These are phyloP conservation scores for Clistopyga incitator DNA, from an alignment of 2,888 invertebrate species.

Conservation along the genomic window DNA sequence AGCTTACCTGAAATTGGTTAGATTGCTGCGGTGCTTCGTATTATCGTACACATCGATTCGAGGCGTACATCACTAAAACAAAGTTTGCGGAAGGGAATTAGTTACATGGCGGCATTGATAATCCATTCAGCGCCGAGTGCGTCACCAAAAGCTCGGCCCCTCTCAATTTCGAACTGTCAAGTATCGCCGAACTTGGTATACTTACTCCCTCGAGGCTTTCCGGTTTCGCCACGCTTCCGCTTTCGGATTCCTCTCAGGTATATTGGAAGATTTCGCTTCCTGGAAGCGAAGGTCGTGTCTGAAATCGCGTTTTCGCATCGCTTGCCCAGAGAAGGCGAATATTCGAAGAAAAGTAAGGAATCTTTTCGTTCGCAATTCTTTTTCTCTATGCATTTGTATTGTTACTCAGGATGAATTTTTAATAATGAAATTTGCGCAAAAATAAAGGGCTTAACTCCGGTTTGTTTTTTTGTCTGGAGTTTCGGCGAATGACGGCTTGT, in stretches of 20 bases:
- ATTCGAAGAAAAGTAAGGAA: background rate
- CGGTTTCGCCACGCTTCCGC: slow-evolving; percentile 56
- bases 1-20: background rate
- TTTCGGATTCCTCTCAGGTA: slow-evolving; percentile 56
- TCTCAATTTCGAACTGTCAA: slow-evolving; percentile 18
- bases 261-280: background rate
- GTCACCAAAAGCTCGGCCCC: slow-evolving; percentile 9
- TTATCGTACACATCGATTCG: background rate
- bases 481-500: too few relatives aligned
- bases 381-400: too few relatives aligned
- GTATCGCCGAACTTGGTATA: slow-evolving; percentile 42
- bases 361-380: too few relatives aligned
- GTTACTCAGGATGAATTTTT: too few relatives aligned
- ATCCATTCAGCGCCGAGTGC: background rate
- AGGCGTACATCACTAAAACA: background rate
- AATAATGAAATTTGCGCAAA: too few relatives aligned
- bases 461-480: too few relatives aligned
- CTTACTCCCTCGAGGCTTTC: slow-evolving; percentile 26
- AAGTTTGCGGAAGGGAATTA: background rate
- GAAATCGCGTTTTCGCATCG: background rate
- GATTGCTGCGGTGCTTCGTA: background rate
- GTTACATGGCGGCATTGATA: slow-evolving; percentile 8
- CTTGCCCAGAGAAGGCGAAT: background rate
- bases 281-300: background rate
- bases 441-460: too few relatives aligned